phyloP scores from a whole-genome alignment of 2,113 vertebrate genomes.

The Caracal caracal region DNA sequence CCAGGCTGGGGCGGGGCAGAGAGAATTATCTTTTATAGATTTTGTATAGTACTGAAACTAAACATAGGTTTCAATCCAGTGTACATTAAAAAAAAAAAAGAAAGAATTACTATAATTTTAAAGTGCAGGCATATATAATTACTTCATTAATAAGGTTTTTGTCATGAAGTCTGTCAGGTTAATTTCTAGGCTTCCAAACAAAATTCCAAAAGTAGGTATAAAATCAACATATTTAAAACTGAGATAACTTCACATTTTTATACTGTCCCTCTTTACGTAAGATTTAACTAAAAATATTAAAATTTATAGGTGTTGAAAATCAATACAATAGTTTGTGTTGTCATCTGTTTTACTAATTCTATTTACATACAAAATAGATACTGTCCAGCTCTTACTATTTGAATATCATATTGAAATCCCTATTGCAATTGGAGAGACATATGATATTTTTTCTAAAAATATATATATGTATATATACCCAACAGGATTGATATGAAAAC shows the following conservation, averaged over 20 bases:
- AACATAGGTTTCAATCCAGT: not conserved
- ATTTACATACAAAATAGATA: not conserved
- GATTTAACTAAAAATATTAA: not conserved
- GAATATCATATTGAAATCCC: slow-evolving; percentile 16
- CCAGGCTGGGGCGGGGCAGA: not conserved
- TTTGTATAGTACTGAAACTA: not conserved
- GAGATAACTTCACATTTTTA: not conserved
- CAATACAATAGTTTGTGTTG: not conserved
- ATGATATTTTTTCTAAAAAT: slow-evolving; percentile 7
- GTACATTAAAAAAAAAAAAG: not conserved
- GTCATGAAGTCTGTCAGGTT: not conserved
- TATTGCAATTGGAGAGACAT: not conserved
- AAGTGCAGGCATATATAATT: not conserved
- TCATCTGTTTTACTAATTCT: not conserved
- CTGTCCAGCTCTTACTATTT: not conserved
- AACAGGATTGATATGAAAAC: slow-evolving; percentile 78
- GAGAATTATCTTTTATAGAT: not conserved
- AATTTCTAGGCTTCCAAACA: not conserved
- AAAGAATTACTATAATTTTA: not conserved
- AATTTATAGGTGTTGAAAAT: not conserved
- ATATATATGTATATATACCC: not conserved
- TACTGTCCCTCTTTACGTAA: not conserved
- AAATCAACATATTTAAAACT: not conserved
- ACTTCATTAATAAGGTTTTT: not conserved
- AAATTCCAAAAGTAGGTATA: not conserved